Evolutionary conservation across 2,797 vertebrate genomes (phyloP), one percentile per base, ranked within the genome.

Genomic region (Sciurus carolinensis): DNA sequence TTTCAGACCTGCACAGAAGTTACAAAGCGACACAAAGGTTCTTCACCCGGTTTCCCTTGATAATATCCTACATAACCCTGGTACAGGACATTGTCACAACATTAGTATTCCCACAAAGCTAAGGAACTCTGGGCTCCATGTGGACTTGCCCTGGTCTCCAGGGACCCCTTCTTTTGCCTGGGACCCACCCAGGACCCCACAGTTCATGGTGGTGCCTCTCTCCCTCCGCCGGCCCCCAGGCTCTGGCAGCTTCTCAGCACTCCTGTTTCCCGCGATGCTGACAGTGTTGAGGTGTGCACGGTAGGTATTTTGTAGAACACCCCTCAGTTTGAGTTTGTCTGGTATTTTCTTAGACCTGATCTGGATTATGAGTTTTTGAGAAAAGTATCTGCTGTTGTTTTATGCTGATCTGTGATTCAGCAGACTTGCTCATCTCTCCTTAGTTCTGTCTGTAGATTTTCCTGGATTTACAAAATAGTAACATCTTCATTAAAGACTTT

Each of bases 21-120:
- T 95, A 52, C 57, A 64, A 95, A 92, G 81, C 30, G 87, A n/a
- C 39, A 67, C 33, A 87, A 87, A 91, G 28, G 66, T 86, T 71
- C 24, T 64, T 64, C n/a, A 77, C 11, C 12, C 44, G 33, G 39
- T 88, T 87, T 90, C 28, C 50, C 54, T 81, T 64, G 26, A 76
- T 26, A 90, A 71, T 13, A 88, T 81, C 20, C 54, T 62, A 84
- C 8, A 57, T 91, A 79, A 84, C 59, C 62, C 81, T 57, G 66
- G 64, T 54, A 64, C 5, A 33, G 14, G 18, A 62, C 6, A 8
- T 8, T 6, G 28, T 90, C 18, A 91, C 73, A 72, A 87, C 67
- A 47, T 36, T 47, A 72, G 47, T 28, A n/a, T 20, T 85, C 62
- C 18, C 20, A 52, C 72, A 90, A n/a, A 93, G 52, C 17, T 81